A percentile compares a stretch with the other conserved stretches of the same genome.
phyloP scores from a whole-genome alignment of 2,797 vertebrate species.

The Fratercula arctica region DNA sequence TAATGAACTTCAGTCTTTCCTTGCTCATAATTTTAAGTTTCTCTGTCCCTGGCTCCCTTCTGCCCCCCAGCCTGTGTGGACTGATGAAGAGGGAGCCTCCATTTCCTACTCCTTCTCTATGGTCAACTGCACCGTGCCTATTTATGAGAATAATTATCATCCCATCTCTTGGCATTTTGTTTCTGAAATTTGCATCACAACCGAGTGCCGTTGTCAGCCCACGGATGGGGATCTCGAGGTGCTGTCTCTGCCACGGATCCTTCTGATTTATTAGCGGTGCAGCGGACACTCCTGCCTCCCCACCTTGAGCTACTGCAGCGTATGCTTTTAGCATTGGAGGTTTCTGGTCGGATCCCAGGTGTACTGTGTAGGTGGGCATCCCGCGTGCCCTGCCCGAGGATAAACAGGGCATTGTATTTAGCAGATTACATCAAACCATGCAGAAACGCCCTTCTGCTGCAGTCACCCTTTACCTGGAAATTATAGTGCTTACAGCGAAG shows the following conservation, averaged over 20 bases:
- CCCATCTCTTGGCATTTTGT: neutral
- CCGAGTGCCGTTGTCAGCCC: neutral
- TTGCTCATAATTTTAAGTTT: neutral
- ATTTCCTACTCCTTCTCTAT: neutral
- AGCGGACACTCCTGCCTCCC: neutral
- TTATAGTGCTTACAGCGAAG: rapidly evolving
- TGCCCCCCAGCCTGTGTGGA: neutral
- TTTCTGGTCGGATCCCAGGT: neutral
- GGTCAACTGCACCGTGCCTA: neutral
- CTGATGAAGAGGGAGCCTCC: neutral
- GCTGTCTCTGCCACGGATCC: neutral
- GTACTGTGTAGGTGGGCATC: neutral
- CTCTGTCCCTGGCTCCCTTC: neutral
- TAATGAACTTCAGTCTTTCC: neutral
- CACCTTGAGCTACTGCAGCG: neutral
- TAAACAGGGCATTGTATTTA: neutral
- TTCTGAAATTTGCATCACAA: neutral
- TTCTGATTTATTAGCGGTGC: neutral
- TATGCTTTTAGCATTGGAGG: neutral
- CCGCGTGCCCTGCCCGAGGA: neutral
- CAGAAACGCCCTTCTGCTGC: neutral
- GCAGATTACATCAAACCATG: neutral
- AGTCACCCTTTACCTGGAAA: neutral
- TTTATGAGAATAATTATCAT: neutral
- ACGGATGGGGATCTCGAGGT: neutral